Evolutionary conservation across 2,113 vertebrate genomes (phyloP), one percentile per base, ranked within the genome.

Genomic region (Prunella fulvescens): DNA sequence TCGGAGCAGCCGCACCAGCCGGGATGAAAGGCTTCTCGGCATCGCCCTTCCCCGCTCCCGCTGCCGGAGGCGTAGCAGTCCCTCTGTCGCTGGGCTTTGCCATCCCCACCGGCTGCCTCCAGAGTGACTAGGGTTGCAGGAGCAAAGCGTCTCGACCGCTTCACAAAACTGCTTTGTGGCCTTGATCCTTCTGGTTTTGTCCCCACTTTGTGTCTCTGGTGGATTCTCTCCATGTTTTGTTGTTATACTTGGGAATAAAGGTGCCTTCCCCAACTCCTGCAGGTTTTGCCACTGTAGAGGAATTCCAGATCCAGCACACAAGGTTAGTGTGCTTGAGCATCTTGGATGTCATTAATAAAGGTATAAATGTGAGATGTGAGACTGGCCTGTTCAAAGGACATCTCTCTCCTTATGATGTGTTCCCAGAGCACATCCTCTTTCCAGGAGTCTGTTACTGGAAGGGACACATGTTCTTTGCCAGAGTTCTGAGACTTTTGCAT

Each of bases 31-130:
- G 28, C n/a, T 48, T 7, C 44, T 16, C 23, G 3, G n/a, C 8
- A 3, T 7, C 53, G 1, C 3, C 8, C 3, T 31, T 3, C 7
- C 28, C 7, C 8, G 29, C 25, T 67, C 17, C 47, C n/a, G n/a
- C 61, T 35, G 79, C 71, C 14, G 4, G 12, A 23, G 78, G 29
- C 9, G 29, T 20, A 6, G 31, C 13, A 26, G 18, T 33, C 16
- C 19, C 24, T 37, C 23, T 44, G 64, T 18, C 42, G 5, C 0
- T 18, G 33, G 37, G 19, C 47, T 77, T 57, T 64, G 72, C 33
- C 50, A 6, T 71, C 16, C 56, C 31, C 44, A 10, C 22, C 64
- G 11, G 22, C 4, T 62, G 35, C 71, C 25, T 82, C 40, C 56
- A 3, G 26, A 37, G 39, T 8, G 64, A 24, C 54, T 35, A 28